Evolutionary conservation across 2,888 invertebrate genomes (phyloP), one percentile per base, ranked within the genome.

Genomic region (Saturnia japonica): DNA sequence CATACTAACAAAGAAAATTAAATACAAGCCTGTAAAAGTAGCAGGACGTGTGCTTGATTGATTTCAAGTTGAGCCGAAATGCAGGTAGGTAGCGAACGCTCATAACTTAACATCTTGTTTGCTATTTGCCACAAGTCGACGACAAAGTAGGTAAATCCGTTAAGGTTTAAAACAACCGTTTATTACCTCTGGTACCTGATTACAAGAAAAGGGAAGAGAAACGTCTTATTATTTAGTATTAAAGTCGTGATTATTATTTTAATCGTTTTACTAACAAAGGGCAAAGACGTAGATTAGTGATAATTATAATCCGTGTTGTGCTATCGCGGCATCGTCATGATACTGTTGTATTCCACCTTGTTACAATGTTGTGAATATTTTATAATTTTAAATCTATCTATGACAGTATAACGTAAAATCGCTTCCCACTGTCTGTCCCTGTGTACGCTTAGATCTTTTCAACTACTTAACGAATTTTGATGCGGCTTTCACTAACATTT

Each of bases 231-330:
- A 87, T 81, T 75, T 74, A 74, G 82, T 82, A 86, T 85, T 87
- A 85, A 81, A 87, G 85, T 90, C 88, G 89, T 91, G 88, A 91
- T 91, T 88, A 90, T 89, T 91, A 88, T 90, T 91, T 91, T 91
- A 91, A 92, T 90, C 87, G 88, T 86, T 87, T 85, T 74, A 74
- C 84, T 88, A 87, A 90, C 89, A 91, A 91, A 89, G 87, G 84
- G 84, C 85, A 87, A 85, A 85, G 82, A 82, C 79, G 74, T 79
- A 77, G 85, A 87, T 90, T 88, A 87, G 81, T 82, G 78, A 84
- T 86, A 89, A 91, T 90, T 91, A 87, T 51, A 72, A 69, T 84
- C 84, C 80, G 80, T 75, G 76, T 79, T 71, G 76, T 77, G 78
- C 73, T n/a, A n/a, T n/a, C n/a, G n/a, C n/a, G n/a, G n/a, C 75